Conservation (phyloP, 2,888 invertebrate genomes). For the Panopea generosa region DNA sequence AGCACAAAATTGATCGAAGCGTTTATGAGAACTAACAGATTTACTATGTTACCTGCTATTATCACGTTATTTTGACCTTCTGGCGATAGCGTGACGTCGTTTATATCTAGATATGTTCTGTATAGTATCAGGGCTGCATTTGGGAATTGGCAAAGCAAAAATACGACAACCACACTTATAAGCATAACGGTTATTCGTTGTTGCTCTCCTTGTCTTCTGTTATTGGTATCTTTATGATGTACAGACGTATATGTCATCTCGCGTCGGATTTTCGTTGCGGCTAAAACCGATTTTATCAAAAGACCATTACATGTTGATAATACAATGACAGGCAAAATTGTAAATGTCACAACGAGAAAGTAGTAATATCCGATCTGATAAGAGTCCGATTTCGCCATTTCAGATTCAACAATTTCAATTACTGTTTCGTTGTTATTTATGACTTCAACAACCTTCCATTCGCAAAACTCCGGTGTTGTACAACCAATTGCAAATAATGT, state of each 20-base stretch:
- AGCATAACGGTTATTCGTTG: slow-evolving; percentile 90
- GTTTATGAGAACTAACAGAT: slow-evolving; percentile 90
- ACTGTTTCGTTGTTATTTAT: slow-evolving; percentile 51
- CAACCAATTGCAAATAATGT: slow-evolving; percentile 88
- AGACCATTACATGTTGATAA: slow-evolving; percentile 91
- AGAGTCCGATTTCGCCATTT: slow-evolving; percentile 86
- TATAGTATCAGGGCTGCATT: slow-evolving; percentile 88
- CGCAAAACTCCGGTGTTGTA: slow-evolving; percentile 89
- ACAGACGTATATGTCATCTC: slow-evolving; percentile 65
- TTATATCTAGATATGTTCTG: slow-evolving; percentile 66
- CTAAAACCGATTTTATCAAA: slow-evolving; percentile 88
- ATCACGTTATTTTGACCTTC: slow-evolving; percentile 58
- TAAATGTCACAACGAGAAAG: slow-evolving; percentile 85
- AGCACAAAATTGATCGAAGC: slow-evolving; percentile 92
- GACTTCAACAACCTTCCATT: slow-evolving; percentile 79
- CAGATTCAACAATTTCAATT: slow-evolving; percentile 70
- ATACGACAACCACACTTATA: slow-evolving; percentile 91
- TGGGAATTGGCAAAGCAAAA: slow-evolving; percentile 91
- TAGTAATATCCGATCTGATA: slow-evolving; percentile 89
- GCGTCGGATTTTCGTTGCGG: slow-evolving; percentile 70
- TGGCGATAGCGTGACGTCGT: slow-evolving; percentile 45
- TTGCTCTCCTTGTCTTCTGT: slow-evolving; percentile 77
- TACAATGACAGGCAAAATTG: slow-evolving; percentile 89
- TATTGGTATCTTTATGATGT: slow-evolving; percentile 34
- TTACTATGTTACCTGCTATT: slow-evolving; percentile 89